Evolutionary conservation across 2,113 vertebrate genomes (phyloP).

Genomic region (Acrocephalus arundinaceus): DNA sequence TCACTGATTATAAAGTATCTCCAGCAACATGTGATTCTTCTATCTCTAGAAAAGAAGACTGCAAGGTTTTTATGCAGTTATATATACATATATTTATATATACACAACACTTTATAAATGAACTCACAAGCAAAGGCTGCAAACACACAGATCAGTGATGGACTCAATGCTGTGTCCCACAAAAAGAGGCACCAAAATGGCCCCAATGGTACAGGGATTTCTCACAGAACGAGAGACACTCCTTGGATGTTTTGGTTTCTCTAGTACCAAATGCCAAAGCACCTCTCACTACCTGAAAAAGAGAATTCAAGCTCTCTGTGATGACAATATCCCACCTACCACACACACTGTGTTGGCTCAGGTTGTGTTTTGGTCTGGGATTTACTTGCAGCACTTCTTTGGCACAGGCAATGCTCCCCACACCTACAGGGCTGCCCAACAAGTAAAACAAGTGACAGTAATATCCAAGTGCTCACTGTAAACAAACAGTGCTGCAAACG

Average conservation of each 20-base stretch:
- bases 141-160: neutral
- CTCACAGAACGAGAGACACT: neutral
- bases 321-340: neutral
- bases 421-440: conserved; percentile 33
- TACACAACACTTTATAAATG: neutral
- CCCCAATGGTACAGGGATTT: neutral
- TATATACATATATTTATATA: neutral
- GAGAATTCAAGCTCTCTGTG: neutral
- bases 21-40: neutral
- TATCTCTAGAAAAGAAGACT: neutral
- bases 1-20: neutral
- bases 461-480: neutral
- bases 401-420: conserved; percentile 9
- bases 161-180: neutral
- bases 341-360: neutral
- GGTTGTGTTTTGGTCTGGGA: neutral
- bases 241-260: neutral
- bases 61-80: neutral
- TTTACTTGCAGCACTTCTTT: neutral
- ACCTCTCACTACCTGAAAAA: neutral
- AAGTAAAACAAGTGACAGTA: conserved; percentile 9
- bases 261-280: neutral
- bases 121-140: neutral
- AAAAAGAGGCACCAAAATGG: neutral
- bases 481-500: conserved; percentile 31